Conservation (phyloP, 2,113 vertebrate genomes). For the Turdus rufiventris region DNA sequence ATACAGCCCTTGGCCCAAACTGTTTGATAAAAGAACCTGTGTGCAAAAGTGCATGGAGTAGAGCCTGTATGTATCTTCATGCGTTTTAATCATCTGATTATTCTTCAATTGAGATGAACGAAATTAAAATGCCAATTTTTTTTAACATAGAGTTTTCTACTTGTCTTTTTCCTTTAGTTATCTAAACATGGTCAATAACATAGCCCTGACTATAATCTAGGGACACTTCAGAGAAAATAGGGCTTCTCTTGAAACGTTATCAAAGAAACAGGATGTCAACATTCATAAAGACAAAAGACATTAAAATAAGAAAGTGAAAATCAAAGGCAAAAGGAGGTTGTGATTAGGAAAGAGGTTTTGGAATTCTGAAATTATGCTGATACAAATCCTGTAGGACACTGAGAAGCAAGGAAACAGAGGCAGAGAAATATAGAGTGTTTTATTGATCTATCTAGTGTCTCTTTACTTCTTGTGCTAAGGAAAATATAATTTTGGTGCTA, state of each 20-base stretch:
- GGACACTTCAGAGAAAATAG: neutral
- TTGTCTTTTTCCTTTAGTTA: neutral
- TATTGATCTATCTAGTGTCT: neutral
- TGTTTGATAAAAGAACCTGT: neutral
- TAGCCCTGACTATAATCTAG: neutral
- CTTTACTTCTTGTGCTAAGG: neutral
- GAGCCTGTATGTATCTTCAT: neutral
- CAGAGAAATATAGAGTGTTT: neutral
- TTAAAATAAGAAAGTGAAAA: neutral
- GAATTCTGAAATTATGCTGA: neutral
- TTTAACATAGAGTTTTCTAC: neutral
- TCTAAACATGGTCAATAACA: neutral
- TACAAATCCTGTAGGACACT: neutral
- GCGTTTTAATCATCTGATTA: neutral
- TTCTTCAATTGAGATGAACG: neutral
- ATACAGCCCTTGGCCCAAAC: neutral
- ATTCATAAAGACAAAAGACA: neutral
- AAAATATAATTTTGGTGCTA: neutral
- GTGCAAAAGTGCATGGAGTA: neutral
- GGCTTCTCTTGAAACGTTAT: neutral
- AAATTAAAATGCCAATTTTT: neutral
- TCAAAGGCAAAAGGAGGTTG: neutral
- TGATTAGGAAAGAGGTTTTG: neutral
- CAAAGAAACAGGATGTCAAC: neutral
- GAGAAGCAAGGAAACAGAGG: neutral